Evolutionary conservation across 2,797 vertebrate species (phyloP), one percentile per base, ranked within the genome.

Genomic region (Streptopelia turtur): DNA sequence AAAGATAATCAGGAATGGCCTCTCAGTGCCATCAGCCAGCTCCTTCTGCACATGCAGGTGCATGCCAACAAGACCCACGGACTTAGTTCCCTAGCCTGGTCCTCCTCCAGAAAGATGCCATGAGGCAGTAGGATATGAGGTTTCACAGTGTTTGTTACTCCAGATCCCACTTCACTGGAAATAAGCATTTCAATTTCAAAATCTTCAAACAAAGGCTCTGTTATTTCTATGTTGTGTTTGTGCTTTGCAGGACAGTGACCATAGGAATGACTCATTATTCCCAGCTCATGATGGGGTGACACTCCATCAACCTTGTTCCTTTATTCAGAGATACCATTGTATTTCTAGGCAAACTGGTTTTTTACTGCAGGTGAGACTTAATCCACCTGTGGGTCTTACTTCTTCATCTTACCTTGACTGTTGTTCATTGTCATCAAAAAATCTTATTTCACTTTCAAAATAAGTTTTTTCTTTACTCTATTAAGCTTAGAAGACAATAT

Each of bases 11-110:
- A 2, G n/a, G 23, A 61, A 75, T 41, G 16, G 27, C 35, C 8
- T 93, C 8, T 0, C 23, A 55, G 3, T 33, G 39, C 49, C 43
- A 11, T 70, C 43, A 61, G 12, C 43, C 64, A 91, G 15, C 31
- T 74, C 4, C 10, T 2, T 77, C 8, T 50, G 21, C 20, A 8
- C 6, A 1, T 3, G 4, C 35, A 14, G 17, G 6, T 53, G 4
- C 16, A 20, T n/a, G 28, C 35, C 47, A 77, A 31, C 33, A 78
- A 70, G 23, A 16, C 35, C 28, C 12, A 4, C 10, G 7, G 18
- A 63, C 16, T 43, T 57, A 23, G 20, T 52, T 89, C 18, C 27
- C 30, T 68, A 17, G 31, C 23, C 12, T 59, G 4, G 2, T 39
- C 11, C 3, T 17, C 8, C 14, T 82, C 30, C 27, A 11, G 13